A percentile compares a stretch with the other conserved stretches of the same genome.
Conservation (phyloP, 2,113 vertebrate species). For the Poecile atricapillus region DNA sequence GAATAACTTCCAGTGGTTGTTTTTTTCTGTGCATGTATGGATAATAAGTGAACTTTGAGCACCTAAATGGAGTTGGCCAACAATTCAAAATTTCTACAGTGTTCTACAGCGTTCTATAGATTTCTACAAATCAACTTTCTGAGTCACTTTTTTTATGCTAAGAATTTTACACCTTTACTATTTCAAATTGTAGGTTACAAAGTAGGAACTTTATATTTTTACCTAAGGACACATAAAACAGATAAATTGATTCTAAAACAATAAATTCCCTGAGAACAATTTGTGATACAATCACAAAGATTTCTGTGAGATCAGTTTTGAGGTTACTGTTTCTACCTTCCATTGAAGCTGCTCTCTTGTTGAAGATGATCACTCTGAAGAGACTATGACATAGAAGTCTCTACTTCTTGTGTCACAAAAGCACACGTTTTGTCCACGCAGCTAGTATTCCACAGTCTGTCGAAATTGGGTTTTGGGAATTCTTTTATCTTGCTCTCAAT, state of each 20-base stretch:
- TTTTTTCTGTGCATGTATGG: not conserved
- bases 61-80: not conserved
- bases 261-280: not conserved
- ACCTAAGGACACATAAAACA: not conserved
- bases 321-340: not conserved
- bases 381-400: not conserved
- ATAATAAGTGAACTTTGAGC: not conserved
- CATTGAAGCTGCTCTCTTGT: not conserved
- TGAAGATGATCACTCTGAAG: not conserved
- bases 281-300: not conserved
- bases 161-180: not conserved
- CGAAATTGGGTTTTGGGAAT: rapidly evolving
- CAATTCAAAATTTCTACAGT: not conserved
- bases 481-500: not conserved
- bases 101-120: too few relatives aligned
- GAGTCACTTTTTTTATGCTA: not conserved
- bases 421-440: not conserved
- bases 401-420: not conserved
- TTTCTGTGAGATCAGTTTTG: not conserved
- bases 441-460: not conserved
- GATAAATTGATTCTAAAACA: not conserved
- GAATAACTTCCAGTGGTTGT: not conserved
- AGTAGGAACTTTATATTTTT: not conserved
- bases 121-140: not conserved
- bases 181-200: not conserved